phyloP scores from a whole-genome alignment of 2,888 invertebrate genomes.

The Timema cristinae region DNA sequence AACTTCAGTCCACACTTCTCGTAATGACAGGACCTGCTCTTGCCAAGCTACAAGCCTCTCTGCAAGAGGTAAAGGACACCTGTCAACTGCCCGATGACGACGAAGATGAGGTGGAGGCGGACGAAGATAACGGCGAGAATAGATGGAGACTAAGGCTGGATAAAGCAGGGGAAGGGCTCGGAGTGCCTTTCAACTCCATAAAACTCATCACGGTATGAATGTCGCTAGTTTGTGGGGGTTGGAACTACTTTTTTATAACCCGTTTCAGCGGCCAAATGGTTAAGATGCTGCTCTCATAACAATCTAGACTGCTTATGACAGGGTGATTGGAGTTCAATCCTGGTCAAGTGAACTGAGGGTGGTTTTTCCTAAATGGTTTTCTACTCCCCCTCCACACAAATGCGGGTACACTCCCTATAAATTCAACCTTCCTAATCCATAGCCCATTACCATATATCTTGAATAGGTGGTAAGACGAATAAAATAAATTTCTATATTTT shows the following conservation, averaged over 20 bases:
- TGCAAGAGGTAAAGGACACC: constrained; percentile 73
- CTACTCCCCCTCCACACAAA: no score
- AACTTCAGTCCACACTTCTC: constrained; percentile 62
- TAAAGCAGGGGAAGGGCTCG: constrained; percentile 60
- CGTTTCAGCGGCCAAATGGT: no score
- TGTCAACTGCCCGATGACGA: constrained; percentile 69
- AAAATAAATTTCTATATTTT: no score
- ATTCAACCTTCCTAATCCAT: no score
- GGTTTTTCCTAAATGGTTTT: no score
- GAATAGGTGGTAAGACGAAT: no score
- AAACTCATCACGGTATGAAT: constrained; percentile 55
- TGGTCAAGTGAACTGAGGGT: no score
- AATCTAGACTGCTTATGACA: no score
- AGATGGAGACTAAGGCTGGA: constrained; percentile 50
- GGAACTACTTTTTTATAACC: background rate
- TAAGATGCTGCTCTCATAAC: no score
- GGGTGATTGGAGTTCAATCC: no score
- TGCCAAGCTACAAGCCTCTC: constrained; percentile 66
- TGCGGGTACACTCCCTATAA: no score
- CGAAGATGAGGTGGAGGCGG: constrained; percentile 54
- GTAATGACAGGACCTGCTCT: constrained; percentile 56
- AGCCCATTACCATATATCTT: no score
- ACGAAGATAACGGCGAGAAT: background rate
- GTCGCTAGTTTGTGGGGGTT: background rate
- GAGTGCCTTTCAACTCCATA: constrained; percentile 58